Evolutionary conservation across 1,140 invertebrate species (phyloP), one percentile per base, ranked within the genome.

Genomic region (Zeugodacus cucurbitae): DNA sequence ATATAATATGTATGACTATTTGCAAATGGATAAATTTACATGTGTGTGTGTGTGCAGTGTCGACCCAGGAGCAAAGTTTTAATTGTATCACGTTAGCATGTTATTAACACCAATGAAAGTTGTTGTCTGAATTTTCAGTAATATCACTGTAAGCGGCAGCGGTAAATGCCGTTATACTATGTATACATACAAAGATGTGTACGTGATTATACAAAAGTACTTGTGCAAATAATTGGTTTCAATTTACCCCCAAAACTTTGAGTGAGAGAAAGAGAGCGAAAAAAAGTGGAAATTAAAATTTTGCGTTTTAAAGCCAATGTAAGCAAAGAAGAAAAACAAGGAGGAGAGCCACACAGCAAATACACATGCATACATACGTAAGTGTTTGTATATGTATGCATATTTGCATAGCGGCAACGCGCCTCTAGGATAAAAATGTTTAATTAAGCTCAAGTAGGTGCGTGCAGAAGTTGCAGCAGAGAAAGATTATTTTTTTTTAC

Each of bases 21-120:
- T 74, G 20, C 2, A 32, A 14, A 48, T n/a, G n/a, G 2, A 44
- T 48, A 26, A 26, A 11, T 48, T 54, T 54, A 48, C 44, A 8
- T 48, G 41, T 29, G 1, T 26, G 41, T 78, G 11, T 48, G 22
- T 82, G 22, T 82, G 74, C 41, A 26, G 7, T 82, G 74, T 22
- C 26, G 74, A 82, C n/a, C 41, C 41, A n/a, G 41, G 11, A 82
- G 74, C 74, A 82, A 82, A 82, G 74, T 82, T 82, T 82, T 82
- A 82, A 82, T 82, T 82, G 74, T 82, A 82, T 82, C 74, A 82
- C 74, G 74, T 82, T 82, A 82, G 48, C 74, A 82, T 82, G 41
- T 82, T 82, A 41, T 82, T 82, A 82, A 82, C 74, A 82, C 74
- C 74, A 82, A 82, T 54, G 41, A 82, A 82, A 82, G 22, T 48